Evolutionary conservation across 2,888 invertebrate species (phyloP).

Genomic region (Pogonocherus hispidulus): DNA sequence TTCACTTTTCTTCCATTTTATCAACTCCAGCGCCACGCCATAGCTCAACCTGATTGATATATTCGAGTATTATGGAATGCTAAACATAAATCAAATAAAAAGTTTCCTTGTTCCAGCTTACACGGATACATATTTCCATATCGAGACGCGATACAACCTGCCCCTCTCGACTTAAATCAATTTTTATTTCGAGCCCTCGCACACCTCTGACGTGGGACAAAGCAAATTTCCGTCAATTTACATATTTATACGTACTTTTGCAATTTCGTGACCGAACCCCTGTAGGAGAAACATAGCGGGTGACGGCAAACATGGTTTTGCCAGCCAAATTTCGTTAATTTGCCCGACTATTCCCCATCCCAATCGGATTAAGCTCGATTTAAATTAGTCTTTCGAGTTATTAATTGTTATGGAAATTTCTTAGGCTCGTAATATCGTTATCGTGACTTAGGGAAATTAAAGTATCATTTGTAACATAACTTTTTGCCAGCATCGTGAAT

Average conservation of each 20-base stretch:
- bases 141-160: constrained; percentile 41
- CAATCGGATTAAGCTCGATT: constrained; percentile 57
- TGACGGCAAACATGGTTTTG: constrained; percentile 40
- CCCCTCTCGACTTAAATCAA: constrained; percentile 58
- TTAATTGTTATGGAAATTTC: constrained; percentile 56
- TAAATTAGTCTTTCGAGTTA: constrained; percentile 54
- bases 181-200: constrained; percentile 48
- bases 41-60: constrained; percentile 36
- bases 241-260: constrained; percentile 53
- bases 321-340: constrained; percentile 54
- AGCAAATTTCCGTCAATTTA: constrained; percentile 60
- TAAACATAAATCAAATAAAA: constrained; percentile 49
- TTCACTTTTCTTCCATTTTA: constrained; percentile 11
- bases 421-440: constrained; percentile 36
- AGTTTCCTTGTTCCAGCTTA: constrained; percentile 39
- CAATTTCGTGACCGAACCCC: constrained; percentile 45
- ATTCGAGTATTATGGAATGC: constrained; percentile 44
- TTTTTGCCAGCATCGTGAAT: constrained; percentile 26
- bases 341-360: constrained; percentile 55
- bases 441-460: constrained; percentile 35
- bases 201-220: constrained; percentile 57
- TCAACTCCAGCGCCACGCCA: neutral
- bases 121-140: constrained; percentile 45
- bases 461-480: constrained; percentile 33
- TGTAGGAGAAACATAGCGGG: constrained; percentile 10